phyloP scores from a whole-genome alignment of 2,888 invertebrate genomes.

The Drosophila parthenogenetica region DNA sequence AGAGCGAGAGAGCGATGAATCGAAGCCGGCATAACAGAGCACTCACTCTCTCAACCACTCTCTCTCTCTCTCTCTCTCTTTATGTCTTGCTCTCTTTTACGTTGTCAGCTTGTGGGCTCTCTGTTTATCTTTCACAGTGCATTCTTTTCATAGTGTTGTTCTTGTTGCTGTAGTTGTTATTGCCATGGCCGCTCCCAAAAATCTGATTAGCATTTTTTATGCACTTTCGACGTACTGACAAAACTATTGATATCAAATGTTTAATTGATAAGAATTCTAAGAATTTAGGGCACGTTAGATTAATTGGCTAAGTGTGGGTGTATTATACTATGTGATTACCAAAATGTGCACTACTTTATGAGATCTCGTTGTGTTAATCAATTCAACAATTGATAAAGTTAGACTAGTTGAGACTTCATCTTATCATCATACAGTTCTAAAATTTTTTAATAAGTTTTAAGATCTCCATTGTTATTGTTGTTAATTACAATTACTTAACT shows the following conservation, averaged over 20 bases:
- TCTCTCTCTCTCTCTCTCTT: constrained; percentile 35
- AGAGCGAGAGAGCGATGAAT: constrained; percentile 17
- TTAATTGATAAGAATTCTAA: constrained; percentile 47
- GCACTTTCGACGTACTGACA: constrained; percentile 27
- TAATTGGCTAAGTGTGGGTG: neutral
- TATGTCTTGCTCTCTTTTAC: constrained; percentile 11
- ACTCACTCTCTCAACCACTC: neutral
- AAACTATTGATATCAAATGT: constrained; percentile 31
- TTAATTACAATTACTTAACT: too few relatives aligned
- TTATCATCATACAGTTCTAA: too few relatives aligned
- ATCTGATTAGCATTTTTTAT: constrained; percentile 55
- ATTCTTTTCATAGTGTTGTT: constrained; percentile 33
- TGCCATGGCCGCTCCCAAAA: constrained; percentile 70
- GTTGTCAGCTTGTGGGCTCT: constrained; percentile 39
- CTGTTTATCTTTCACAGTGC: constrained; percentile 70
- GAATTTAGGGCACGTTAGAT: neutral
- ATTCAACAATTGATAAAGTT: too few relatives aligned
- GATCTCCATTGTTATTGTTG: too few relatives aligned
- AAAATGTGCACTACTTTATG: too few relatives aligned
- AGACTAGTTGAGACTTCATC: too few relatives aligned
- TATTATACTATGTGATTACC: too few relatives aligned
- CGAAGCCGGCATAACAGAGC: constrained; percentile 63
- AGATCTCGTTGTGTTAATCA: too few relatives aligned
- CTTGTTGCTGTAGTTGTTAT: constrained; percentile 31
- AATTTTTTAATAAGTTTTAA: too few relatives aligned